Evolutionary conservation across 2,888 invertebrate species (phyloP).

Genomic region (Tenthredo livida): DNA sequence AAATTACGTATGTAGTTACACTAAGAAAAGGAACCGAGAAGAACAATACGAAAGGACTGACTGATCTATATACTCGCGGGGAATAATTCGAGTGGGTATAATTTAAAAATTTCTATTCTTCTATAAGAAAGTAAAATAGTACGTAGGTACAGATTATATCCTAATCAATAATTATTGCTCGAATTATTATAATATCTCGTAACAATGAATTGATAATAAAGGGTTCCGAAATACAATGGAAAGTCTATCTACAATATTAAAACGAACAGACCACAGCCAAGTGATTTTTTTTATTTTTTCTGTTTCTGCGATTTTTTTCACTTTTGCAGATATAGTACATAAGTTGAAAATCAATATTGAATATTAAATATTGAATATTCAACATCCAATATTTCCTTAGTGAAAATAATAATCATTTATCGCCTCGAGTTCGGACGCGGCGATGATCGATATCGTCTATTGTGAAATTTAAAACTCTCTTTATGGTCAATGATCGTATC

Average conservation of each 20-base stretch:
- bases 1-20: neutral
- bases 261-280: neutral
- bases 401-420: neutral
- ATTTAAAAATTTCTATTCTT: conserved; percentile 3
- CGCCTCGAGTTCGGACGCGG: neutral
- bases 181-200: neutral
- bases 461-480: conserved; percentile 9
- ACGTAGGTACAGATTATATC: neutral
- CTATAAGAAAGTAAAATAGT: neutral
- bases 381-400: neutral
- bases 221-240: neutral
- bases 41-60: neutral
- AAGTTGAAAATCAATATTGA: neutral
- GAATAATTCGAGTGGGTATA: neutral
- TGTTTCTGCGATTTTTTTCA: neutral
- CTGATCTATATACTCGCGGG: neutral
- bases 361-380: neutral
- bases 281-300: neutral
- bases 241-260: neutral
- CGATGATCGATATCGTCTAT: conserved; percentile 21
- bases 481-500: conserved; percentile 1
- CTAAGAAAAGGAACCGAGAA: neutral
- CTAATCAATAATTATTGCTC: neutral
- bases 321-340: neutral
- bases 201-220: neutral